A percentile compares a stretch with the other conserved stretches of the same genome.
Evolutionary conservation across 2,797 vertebrate genomes (phyloP).

Genomic region (Leucoraja ocellata): DNA sequence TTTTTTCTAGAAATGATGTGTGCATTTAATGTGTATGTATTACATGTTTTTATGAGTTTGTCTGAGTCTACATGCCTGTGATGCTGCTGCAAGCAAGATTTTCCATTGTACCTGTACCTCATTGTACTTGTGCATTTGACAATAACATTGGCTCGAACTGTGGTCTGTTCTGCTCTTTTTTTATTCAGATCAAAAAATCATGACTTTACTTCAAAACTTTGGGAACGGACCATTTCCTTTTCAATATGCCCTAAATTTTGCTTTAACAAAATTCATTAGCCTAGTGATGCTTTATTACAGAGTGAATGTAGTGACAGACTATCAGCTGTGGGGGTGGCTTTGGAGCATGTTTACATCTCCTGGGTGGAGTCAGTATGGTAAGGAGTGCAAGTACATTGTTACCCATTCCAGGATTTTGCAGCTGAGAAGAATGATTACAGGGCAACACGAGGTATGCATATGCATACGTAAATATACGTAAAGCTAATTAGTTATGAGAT

Average conservation of each 20-base stretch:
- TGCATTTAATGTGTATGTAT: no score
- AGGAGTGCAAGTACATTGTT: background rate
- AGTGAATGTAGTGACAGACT: background rate
- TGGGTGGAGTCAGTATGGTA: background rate
- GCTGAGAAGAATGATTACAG: background rate
- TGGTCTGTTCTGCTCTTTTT: background rate
- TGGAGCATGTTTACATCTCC: background rate
- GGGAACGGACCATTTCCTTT: background rate
- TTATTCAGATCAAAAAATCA: background rate
- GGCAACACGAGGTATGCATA: background rate
- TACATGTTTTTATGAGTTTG: no score
- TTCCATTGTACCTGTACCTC: no score
- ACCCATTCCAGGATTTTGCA: background rate
- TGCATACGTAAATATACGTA: background rate
- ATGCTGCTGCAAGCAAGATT: no score
- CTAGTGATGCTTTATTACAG: no score
- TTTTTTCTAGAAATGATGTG: no score
- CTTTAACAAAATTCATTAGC: no score
- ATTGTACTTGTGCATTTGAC: no score
- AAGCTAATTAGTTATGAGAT: constrained; percentile 16
- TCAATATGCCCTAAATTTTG: background rate
- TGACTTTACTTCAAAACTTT: background rate
- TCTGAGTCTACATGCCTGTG: no score
- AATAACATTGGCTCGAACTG: background rate
- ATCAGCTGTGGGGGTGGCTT: background rate